Conservation (phyloP, 2,113 vertebrate species). For the Daphoenositta chrysoptera region DNA sequence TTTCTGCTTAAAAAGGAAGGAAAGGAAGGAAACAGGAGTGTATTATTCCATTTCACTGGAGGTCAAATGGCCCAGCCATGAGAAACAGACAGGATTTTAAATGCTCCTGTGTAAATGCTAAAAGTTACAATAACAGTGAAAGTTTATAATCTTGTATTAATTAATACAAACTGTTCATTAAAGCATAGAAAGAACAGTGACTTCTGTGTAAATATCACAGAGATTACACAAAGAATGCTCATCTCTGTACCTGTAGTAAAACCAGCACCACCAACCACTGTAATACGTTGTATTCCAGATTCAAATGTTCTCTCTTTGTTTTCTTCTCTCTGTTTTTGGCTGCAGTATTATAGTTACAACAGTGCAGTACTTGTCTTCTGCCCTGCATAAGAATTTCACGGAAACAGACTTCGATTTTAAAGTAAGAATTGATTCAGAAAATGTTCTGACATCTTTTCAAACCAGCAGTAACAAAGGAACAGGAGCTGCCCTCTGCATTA, state of each 20-base stretch:
- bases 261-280: neutral
- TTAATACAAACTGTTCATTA: neutral
- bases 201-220: neutral
- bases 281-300: neutral
- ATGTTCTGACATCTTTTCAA: neutral
- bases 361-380: conserved; percentile 89
- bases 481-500: neutral
- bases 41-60: neutral
- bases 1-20: neutral
- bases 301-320: neutral
- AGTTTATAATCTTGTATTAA: neutral
- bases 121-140: neutral
- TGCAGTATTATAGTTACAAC: conserved; percentile 95
- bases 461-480: neutral
- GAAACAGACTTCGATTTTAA: conserved; percentile 98
- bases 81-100: neutral
- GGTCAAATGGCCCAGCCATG: neutral
- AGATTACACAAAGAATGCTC: neutral
- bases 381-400: conserved; percentile 95
- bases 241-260: neutral
- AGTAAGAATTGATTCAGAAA: conserved; percentile 70
- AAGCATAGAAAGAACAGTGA: neutral
- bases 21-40: too few relatives aligned
- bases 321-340: conserved; percentile 15
- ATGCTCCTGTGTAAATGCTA: neutral